These are phyloP conservation scores for Limnephilus marmoratus DNA, from an alignment of 2,888 invertebrate species.

Conservation along the genomic window DNA sequence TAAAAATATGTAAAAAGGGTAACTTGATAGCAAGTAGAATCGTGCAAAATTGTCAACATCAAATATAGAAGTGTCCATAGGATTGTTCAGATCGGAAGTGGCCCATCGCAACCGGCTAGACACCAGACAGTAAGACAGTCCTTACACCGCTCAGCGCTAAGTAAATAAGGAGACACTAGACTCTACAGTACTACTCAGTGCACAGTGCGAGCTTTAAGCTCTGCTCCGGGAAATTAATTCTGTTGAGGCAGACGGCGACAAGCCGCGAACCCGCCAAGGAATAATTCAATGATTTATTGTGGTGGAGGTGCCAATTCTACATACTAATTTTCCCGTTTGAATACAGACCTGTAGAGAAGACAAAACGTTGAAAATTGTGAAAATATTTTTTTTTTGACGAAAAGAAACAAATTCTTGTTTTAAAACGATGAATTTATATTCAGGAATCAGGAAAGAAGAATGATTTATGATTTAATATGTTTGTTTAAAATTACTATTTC, in stretches of 20 bases:
- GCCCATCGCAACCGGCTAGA: not conserved
- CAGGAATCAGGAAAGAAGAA: no score
- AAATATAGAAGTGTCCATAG: not conserved
- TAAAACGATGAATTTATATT: no score
- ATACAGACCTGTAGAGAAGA: not conserved
- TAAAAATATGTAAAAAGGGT: no score
- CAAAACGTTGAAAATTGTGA: not conserved
- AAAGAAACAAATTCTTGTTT: no score
- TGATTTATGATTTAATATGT: no score
- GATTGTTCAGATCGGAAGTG: not conserved
- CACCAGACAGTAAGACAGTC: not conserved
- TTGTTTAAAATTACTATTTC: no score
- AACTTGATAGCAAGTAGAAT: no score
- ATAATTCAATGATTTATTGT: conserved; percentile 29
- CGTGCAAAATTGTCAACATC: no score
- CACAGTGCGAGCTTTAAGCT: not conserved
- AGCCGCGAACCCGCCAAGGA: not conserved
- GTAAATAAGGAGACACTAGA: no score
- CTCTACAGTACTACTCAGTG: no score
- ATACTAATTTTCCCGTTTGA: not conserved
- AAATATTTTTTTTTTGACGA: not conserved
- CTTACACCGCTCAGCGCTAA: not conserved
- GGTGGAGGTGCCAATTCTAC: conserved; percentile 3
- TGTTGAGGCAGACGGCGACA: conserved; percentile 34
- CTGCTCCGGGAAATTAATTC: not conserved